Evolutionary conservation across 1,140 invertebrate genomes (phyloP), one percentile per base, ranked within the genome.

Genomic region (Drosophila malerkotliana): DNA sequence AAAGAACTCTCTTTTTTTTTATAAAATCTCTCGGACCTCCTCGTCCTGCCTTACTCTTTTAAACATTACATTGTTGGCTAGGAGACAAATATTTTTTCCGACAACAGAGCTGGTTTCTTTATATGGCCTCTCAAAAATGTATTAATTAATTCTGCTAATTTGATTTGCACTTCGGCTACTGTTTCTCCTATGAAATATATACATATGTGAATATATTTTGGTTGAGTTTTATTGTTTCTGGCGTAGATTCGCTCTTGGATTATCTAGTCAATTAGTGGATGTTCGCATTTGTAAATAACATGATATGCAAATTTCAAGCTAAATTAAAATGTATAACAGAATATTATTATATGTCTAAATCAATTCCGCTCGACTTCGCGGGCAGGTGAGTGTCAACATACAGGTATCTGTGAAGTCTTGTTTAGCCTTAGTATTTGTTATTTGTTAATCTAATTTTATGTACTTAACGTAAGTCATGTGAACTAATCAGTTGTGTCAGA

Each of bases 111-210:
- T 52, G 58, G 51, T 6, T 28, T 7, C 4, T 28, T 28, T 28
- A 28, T 28, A 28, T 52, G 34, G 61, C 4, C 61, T 48, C 45
- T 30, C 53, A 62, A 21, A 61, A 72, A 71, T 61, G 51, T 53
- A 30, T 47, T 83, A 83, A 78, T 71, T 83, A 56, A 72, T 75
- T 75, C 58, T 61, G 68, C 26, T 60, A 72, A 77, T 55, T 66
- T 61, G 37, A 72, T 51, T 66, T 55, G 34, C 26, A 39, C 39
- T 14, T 57, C 64, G 58, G 39, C 56, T 77, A 39, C 57, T 59
- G 54, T 53, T 37, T 37, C 34, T 37, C 12, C 4, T 63, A 59
- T 54, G 34, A 60, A 48, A 21, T 66, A 66, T 45, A 21, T 21
- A 21, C 21, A 48, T 68, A 30, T 66, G 48, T 54, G 47, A 26